Evolutionary conservation across 2,113 vertebrate species (phyloP).

Genomic region (Chaetodon auriga): DNA sequence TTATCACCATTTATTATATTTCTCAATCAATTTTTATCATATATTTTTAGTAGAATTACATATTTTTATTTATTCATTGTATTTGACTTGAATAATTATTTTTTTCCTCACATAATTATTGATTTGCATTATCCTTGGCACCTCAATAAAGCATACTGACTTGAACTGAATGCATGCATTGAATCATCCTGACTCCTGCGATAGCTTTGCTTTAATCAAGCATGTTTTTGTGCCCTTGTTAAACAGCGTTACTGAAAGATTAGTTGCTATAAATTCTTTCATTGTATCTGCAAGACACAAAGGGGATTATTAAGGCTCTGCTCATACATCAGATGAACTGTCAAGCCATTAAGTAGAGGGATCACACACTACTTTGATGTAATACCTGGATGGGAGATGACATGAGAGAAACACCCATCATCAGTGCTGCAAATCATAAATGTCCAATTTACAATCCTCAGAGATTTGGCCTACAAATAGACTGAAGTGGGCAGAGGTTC

Average conservation of each 20-base stretch:
- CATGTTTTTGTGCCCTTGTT: neutral
- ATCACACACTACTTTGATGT: no score
- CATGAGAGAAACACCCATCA: conserved; percentile 2
- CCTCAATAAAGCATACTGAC: no score
- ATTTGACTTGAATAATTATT: no score
- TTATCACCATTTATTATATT: no score
- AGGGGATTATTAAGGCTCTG: neutral
- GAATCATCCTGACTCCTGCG: neutral
- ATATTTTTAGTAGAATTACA: no score
- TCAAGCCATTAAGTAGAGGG: neutral
- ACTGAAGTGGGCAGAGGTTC: conserved; percentile 60
- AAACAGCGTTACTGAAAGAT: neutral
- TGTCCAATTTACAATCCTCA: conserved; percentile 24
- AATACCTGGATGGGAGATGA: neutral
- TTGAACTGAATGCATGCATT: neutral
- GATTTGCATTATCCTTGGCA: no score
- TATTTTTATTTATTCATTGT: no score
- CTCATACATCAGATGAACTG: neutral
- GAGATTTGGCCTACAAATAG: conserved; percentile 55
- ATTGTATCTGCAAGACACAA: neutral
- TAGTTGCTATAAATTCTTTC: neutral
- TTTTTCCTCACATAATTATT: no score
- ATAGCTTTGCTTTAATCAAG: neutral
- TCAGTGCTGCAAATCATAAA: conserved; percentile 15
- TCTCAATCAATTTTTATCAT: no score